A percentile compares a stretch with the other conserved stretches of the same genome.
Conservation (phyloP, 2,797 vertebrate genomes). For the Gymnothorax javanicus region DNA sequence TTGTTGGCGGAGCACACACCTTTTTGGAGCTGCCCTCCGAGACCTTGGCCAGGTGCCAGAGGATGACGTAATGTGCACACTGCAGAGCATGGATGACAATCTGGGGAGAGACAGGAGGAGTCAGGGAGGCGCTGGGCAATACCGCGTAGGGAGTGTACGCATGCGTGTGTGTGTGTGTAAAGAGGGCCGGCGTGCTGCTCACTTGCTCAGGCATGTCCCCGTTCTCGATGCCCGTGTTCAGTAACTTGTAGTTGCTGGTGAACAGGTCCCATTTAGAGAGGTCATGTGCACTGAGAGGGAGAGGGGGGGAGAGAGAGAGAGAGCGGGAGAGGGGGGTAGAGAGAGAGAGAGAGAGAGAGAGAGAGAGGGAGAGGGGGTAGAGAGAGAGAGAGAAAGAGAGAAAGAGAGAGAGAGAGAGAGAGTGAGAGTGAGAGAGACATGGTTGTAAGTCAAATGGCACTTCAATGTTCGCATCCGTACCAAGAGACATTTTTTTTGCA, state of each 20-base stretch:
- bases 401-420: too few species aligned
- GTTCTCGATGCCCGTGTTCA: conserved; percentile 98
- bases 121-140: background rate
- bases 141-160: background rate
- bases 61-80: conserved; percentile 98
- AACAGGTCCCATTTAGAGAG: conserved; percentile 98
- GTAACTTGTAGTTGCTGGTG: conserved; percentile 95
- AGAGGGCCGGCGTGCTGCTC: conserved; percentile 35
- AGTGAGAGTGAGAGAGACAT: too few species aligned
- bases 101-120: conserved; percentile 61
- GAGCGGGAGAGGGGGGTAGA: too few species aligned
- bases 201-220: conserved; percentile 99
- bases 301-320: too few species aligned
- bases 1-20: conserved; percentile 64
- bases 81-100: conserved; percentile 98
- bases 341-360: too few species aligned
- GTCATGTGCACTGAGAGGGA: conserved; percentile 86
- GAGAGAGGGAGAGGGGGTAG: too few species aligned
- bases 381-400: too few species aligned
- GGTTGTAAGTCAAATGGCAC: too few species aligned
- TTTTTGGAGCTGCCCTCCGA: conserved; percentile 94
- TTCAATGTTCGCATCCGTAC: too few species aligned
- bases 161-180: background rate
- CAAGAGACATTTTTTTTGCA: too few species aligned
- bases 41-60: conserved; percentile 95